Evolutionary conservation across 2,113 vertebrate genomes (phyloP).

Genomic region (Tapirus terrestris): DNA sequence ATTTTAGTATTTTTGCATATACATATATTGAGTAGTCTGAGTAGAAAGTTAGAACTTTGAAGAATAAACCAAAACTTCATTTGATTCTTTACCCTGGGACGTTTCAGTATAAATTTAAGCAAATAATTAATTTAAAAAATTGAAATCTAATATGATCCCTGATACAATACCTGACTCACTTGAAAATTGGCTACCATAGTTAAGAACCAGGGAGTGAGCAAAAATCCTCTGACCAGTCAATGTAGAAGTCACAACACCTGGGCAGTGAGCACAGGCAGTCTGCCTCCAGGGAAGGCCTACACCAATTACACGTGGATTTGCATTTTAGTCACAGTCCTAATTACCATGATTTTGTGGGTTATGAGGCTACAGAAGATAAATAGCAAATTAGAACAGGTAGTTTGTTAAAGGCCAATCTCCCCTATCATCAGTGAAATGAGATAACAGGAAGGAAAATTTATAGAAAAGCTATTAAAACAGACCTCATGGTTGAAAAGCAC

Average conservation of each 20-base stretch:
- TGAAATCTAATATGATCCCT: background rate
- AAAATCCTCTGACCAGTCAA: background rate
- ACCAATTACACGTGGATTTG: background rate
- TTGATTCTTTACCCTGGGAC: background rate
- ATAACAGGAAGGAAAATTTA: background rate
- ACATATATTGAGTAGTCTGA: background rate
- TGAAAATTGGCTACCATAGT: background rate
- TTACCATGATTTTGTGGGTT: background rate
- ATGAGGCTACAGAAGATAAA: background rate
- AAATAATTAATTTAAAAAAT: background rate
- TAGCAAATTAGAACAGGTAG: background rate
- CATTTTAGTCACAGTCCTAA: background rate
- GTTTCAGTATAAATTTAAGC: background rate
- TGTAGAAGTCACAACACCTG: background rate
- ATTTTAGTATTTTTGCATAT: background rate
- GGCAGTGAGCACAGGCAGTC: background rate
- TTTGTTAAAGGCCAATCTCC: background rate
- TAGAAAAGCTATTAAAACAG: constrained; percentile 22
- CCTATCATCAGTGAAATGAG: background rate
- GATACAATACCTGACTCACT: background rate
- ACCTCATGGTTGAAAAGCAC: background rate
- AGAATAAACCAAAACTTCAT: background rate
- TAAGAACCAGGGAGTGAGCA: background rate
- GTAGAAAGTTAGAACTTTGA: background rate
- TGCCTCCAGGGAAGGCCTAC: background rate